Base-by-base conservation (phyloP, 1,140 invertebrate species). In the Eupeodes corollae region DNA sequence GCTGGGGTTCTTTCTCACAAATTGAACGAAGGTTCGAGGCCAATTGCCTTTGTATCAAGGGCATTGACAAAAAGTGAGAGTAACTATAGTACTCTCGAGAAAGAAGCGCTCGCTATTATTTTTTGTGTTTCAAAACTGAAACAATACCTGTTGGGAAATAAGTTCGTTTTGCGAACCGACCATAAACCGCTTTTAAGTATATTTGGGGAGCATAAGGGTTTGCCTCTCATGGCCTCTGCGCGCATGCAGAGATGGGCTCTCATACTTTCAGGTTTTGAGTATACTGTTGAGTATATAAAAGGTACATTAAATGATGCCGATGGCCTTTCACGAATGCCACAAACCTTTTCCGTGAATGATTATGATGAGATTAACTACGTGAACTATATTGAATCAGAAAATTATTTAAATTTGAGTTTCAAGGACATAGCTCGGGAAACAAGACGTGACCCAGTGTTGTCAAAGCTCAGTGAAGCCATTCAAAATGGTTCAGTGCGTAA, bases 171-270 rank as follows among this genome's bases (percentile, higher is more conserved):
- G n/a, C 49, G 56, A 15, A 73, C 72, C 1, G 75, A 78, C 51
- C 69, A 75, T 50, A 59, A 70, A 46, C 73, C 74, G 6, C 52
- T 78, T n/a, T 52, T 70, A 1, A 40, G 52, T 11, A 66, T 77
- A 39, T 75, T 76, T 53, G 52, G 57, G 21, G 42, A 54, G 34
- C 53, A 65, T 12, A 58, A 61, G 47, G 49, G 54, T 14, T 46
- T 68, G 38, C 67, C 65, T 31, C 35, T 49, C 6, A 52, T 57
- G 46, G 44, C 56, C 15, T 52, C 58, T 3, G 51, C 46, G 31
- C 46, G 70, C 10, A 46, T 70, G 31, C 61, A 65, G 47, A 49
- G 58, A 31, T 70, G 57, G 54, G 64, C 63, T 11, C n/a, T 63
- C 2, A 56, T 57, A 31, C 47, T 71, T 26, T 54, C 53, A 33